Evolutionary conservation across 2,888 invertebrate genomes (phyloP), one percentile per base, ranked within the genome.

Genomic region (Yponomeuta sedellus): DNA sequence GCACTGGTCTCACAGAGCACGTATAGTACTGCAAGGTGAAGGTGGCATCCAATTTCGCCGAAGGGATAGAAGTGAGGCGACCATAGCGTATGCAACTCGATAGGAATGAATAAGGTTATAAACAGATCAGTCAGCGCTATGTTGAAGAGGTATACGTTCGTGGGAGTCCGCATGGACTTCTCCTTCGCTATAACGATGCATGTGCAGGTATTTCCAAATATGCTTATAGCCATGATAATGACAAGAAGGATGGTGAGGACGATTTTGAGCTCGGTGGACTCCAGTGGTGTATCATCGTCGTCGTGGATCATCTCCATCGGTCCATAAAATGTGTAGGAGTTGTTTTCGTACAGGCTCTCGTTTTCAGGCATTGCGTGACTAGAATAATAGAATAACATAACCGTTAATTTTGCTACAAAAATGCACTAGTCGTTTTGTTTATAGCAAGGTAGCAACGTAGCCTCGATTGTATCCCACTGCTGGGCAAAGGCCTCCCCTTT

Each of bases 1-100:
- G 97, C 95, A 6, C 97, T 96, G 11, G 96, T 95, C 78, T 96
- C 96, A 67, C 95, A 94, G 0, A 95, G 93, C n/a, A 95, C 94
- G 80, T 97, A 97, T 66, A 96, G 95, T 0, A 96, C 92, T 64
- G 97, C 92, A 66, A 94, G 95, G 74, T 94, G 93, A 57, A 95
- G 76, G 11, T 95, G 90, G 83, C 97, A 97, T 66, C 96, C 95
- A 1, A 93, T 91, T 77, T 96, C 95, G 0, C 96, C 96, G 71
- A 97, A 93, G 4, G 94, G 92, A 77, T 95, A 96, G 12, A 94
- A 93, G 69, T 94, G 94, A 65, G 94, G 95, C 64, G 93, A 93
- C 96, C 96, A 96, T 44, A 95, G 92, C 64, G 92, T 92, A 79
- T 96, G 95, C 70, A 96, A 93, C 78, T 97, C 97, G 63, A 95